phyloP scores from a whole-genome alignment of 2,797 vertebrate genomes.

The Rallus crepitans region DNA sequence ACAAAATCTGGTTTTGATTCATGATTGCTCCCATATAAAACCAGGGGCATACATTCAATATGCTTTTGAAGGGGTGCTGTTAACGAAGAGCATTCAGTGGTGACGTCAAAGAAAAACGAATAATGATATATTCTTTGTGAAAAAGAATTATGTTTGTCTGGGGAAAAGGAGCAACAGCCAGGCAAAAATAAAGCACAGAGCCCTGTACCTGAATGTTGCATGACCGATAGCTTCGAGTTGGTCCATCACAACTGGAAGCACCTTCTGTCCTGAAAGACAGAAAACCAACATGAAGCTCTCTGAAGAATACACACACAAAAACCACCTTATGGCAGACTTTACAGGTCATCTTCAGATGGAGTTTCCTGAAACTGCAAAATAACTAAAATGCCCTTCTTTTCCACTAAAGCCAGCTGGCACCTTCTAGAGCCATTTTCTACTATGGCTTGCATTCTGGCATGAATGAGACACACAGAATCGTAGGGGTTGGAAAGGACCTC shows the following conservation, averaged over 20 bases:
- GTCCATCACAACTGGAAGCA: constrained; percentile 89
- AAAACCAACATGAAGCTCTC: neutral
- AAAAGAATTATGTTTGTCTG: neutral
- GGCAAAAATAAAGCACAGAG: neutral
- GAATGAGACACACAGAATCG: neutral
- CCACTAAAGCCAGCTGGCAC: neutral
- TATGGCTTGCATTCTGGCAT: neutral
- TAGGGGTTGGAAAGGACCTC: too few relatives aligned
- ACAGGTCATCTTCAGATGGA: neutral
- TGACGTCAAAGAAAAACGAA: neutral
- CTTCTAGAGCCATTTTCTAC: neutral
- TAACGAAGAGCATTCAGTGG: neutral
- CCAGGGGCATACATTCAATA: neutral
- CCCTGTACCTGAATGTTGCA: constrained; percentile 90
- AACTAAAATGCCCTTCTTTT: neutral
- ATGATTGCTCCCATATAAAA: neutral
- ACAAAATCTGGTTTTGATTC: neutral
- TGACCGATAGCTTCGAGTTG: constrained; percentile 85
- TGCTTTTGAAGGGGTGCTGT: neutral
- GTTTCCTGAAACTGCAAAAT: neutral
- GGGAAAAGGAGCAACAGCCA: neutral
- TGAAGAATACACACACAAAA: neutral
- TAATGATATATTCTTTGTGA: neutral
- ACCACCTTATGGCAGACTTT: neutral
- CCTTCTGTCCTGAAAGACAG: constrained; percentile 85